These are phyloP conservation scores for Apolygus lucorum DNA, from an alignment of 1,140 invertebrate genomes.

Conservation along the genomic window DNA sequence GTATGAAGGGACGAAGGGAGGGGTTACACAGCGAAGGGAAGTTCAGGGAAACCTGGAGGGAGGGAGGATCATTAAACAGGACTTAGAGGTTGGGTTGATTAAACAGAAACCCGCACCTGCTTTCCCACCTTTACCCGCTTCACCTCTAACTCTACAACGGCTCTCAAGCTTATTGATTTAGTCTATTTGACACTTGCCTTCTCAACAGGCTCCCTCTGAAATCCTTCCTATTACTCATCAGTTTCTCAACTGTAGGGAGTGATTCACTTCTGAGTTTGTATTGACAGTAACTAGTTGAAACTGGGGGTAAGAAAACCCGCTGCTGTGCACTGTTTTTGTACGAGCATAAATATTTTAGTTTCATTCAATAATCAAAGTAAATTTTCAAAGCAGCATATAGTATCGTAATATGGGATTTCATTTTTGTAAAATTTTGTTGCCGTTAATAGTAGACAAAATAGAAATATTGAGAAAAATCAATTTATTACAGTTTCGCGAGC, in stretches of 20 bases:
- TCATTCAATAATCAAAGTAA: background rate
- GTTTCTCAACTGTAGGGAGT: background rate
- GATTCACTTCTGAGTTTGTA: no score
- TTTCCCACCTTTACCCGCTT: background rate
- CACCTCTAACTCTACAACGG: background rate
- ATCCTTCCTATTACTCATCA: background rate
- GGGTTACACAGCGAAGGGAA: background rate
- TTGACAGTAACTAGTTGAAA: background rate
- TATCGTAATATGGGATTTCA: no score
- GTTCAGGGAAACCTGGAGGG: background rate
- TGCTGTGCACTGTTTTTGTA: background rate
- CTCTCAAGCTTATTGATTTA: background rate
- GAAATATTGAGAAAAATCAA: no score
- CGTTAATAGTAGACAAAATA: no score
- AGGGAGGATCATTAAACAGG: background rate
- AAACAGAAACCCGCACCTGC: background rate
- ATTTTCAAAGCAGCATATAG: background rate
- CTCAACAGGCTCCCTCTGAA: background rate
- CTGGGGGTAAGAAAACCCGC: background rate
- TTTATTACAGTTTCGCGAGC: no score
- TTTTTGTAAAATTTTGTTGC: no score
- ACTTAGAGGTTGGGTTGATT: background rate
- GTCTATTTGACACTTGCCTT: background rate
- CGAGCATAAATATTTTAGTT: background rate
- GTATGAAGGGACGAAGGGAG: background rate